phyloP scores from a whole-genome alignment of 2,888 invertebrate genomes.

The Pasiphila rectangulata region DNA sequence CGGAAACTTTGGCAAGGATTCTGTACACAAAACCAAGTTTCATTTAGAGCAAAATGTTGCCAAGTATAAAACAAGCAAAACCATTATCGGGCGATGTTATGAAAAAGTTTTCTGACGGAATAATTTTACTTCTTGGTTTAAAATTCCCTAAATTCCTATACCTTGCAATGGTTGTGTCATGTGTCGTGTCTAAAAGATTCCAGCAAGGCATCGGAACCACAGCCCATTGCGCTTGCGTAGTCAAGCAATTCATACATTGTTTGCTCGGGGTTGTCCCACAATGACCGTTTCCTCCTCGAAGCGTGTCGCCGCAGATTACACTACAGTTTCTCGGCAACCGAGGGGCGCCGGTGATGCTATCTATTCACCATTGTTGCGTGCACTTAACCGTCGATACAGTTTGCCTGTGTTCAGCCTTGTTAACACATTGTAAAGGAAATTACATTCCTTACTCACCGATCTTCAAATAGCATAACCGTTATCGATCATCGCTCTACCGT shows the following conservation, averaged over 20 bases:
- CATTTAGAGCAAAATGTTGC: constrained; percentile 17
- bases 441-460: constrained; percentile 72
- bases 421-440: constrained; percentile 80
- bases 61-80: constrained; percentile 16
- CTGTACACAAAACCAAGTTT: constrained; percentile 20
- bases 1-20: constrained; percentile 36
- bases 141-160: too few species aligned
- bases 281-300: constrained; percentile 45
- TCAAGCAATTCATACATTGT: constrained; percentile 34
- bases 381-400: constrained; percentile 73
- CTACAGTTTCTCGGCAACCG: constrained; percentile 22
- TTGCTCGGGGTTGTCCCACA: constrained; percentile 34
- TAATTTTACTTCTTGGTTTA: neutral
- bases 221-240: constrained; percentile 36
- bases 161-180: too few species aligned
- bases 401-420: constrained; percentile 67
- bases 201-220: constrained; percentile 18
- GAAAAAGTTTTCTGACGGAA: neutral
- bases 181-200: constrained; percentile 4
- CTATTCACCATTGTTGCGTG: constrained; percentile 73
- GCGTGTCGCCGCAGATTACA: constrained; percentile 41
- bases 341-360: constrained; percentile 71
- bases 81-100: neutral
- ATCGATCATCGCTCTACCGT: constrained; percentile 69
- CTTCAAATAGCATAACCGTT: constrained; percentile 68